Base-by-base conservation (phyloP, 2,113 vertebrate species). In the Alligator mississippiensis region DNA sequence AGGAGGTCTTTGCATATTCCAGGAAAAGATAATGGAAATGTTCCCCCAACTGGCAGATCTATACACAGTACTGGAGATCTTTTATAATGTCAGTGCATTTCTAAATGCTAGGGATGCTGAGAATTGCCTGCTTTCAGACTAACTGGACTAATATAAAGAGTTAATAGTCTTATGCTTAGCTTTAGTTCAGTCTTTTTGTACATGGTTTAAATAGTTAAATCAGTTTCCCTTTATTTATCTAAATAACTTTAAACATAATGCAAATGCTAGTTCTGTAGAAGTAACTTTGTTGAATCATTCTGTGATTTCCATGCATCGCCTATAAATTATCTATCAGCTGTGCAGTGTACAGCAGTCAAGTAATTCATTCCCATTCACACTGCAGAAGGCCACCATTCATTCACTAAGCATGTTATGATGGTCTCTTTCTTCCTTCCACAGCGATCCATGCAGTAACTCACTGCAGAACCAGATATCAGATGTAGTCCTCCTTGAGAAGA, bases 401-500 rank as follows among this genome's bases (percentile, higher is more conserved):
- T 22, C 24, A 24, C 62, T 68, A 5, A 27, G 11, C 0, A 1
- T 11, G 17, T 68, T 68, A 89, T 6, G 4, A 34, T 25, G 34
- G 58, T 5, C 17, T 77, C 2, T 28, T 77, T 27, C 75, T 92
- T 62, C 64, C 5, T 58, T n/a, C 19, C 28, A 24, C 5, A 74
- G 18, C 68, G 6, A 4, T 82, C 27, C 17, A 19, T 2, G 11
- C 22, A 72, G 18, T 87, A 93, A 59, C 76, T 68, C 5, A 3
- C 18, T 85, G 13, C 24, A 63, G 84, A 15, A 66, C 21, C 55
- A 27, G 9, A 15, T 85, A 57, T 5, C 54, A 38, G 38, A 22
- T 1, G 0, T 79, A 78, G 57, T 2, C 34, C 72, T 38, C 63
- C 16, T 4, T 60, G 72, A 28, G 0, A 0, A 25, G 4, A 66